Conservation (phyloP, 2,113 vertebrate species). For the Microtus montanus region DNA sequence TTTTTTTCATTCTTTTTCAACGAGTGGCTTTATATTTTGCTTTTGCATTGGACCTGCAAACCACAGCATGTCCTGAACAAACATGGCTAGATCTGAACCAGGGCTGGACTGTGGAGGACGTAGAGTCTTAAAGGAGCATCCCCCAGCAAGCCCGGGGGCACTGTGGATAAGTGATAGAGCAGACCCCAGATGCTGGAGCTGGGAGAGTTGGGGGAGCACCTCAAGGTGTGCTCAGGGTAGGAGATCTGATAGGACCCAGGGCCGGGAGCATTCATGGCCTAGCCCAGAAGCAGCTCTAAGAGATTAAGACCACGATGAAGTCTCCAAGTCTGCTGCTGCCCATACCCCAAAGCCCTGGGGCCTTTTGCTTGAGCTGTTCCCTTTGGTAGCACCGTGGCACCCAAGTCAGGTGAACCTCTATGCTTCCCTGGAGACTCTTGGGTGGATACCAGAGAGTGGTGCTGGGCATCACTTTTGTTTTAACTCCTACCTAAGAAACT, state of each 20-base stretch:
- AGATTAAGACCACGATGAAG: neutral
- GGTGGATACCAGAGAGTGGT: neutral
- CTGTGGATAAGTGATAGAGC: neutral
- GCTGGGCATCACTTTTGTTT: neutral
- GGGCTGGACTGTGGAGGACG: neutral
- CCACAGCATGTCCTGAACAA: neutral
- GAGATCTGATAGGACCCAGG: neutral
- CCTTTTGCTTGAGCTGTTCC: neutral
- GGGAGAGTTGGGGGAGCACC: neutral
- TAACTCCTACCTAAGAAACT: neutral
- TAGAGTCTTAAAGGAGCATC: neutral
- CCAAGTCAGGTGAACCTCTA: neutral
- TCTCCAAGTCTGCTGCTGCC: neutral
- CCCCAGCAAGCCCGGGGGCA: neutral
- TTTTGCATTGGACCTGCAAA: neutral
- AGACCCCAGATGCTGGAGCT: neutral
- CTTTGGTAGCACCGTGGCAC: neutral
- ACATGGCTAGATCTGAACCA: neutral
- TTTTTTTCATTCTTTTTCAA: neutral
- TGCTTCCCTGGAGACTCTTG: neutral
- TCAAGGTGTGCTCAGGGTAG: neutral
- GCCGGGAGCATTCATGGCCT: neutral
- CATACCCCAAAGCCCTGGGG: accelerated
- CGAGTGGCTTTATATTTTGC: neutral
- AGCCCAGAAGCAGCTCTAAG: neutral